Base-by-base conservation (phyloP, 2,888 invertebrate genomes). In the Callyntrura guangdongensis region DNA sequence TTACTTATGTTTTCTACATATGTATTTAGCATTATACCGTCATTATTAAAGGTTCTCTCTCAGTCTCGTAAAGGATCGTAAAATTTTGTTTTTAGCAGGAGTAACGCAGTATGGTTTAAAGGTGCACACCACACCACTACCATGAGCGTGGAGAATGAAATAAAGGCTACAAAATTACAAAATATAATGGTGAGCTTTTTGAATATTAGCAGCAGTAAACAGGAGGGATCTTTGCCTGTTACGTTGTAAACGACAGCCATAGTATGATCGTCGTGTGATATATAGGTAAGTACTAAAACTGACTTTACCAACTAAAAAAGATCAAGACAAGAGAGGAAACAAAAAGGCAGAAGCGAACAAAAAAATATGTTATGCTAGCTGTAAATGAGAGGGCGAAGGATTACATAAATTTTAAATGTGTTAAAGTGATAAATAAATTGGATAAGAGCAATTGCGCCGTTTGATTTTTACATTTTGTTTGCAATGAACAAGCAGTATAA, bases 41-140 rank as follows among this genome's bases (percentile, higher is more conserved):
- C 56, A 72, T 74, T 74, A 86, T 61, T 86, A 87, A 79, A 87
- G 86, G 86, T 79, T 88, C 64, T 82, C 36, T 36, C 64, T 82
- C 69, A 69, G 88, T 88, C 64, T 61, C 88, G 88, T 69, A 14
- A 82, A 36, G 53, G 82, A 88, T 88, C 88, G 88, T 88, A 88
- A 88, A 82, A 72, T 72, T 88, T 81, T 88, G 81, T 88, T 88
- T 88, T 87, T 87, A 64, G 64, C 84, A 49, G 72, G 22, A 83
- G 83, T 27, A 53, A 59, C 56, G 59, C 11, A 27, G 22, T 84
- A 20, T 17, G 12, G 20, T 74, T 74, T 47, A 22, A 74, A 49
- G n/a, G 12, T 14, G 20, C 11, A 6, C 36, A 36, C 36, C 3
- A 2, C 36, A 36, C 36, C 36, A 36, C 36, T 36, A 49, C 12